phyloP scores from a whole-genome alignment of 2,113 vertebrate species.

The Myrmecobius fasciatus region DNA sequence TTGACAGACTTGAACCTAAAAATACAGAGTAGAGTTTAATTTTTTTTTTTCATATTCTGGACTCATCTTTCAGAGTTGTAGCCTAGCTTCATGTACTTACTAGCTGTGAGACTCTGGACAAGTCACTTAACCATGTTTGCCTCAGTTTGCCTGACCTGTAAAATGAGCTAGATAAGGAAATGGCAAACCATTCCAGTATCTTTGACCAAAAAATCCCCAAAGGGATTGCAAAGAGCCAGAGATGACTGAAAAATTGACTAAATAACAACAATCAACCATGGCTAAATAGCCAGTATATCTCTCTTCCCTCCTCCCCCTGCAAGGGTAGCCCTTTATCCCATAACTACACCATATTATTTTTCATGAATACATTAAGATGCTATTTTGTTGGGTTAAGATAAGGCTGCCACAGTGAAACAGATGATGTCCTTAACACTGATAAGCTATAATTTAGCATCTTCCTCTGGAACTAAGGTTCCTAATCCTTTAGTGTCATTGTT shows the following conservation, averaged over 20 bases:
- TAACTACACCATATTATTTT: background rate
- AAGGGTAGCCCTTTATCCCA: background rate
- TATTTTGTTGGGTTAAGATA: background rate
- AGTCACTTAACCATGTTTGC: too few species aligned
- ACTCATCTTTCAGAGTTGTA: too few species aligned
- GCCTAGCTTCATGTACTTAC: too few species aligned
- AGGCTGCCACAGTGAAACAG: background rate
- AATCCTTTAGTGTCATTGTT: background rate
- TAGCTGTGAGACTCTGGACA: too few species aligned
- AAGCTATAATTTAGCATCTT: background rate
- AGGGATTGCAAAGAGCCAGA: too few species aligned
- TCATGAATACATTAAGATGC: background rate
- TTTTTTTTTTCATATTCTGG: background rate
- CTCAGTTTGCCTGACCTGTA: too few species aligned
- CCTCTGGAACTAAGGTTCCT: background rate
- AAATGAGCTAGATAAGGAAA: too few species aligned
- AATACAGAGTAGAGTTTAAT: background rate
- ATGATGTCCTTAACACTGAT: background rate
- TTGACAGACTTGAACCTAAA: background rate
- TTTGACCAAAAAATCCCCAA: too few species aligned
- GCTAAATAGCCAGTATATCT: background rate
- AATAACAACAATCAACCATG: too few species aligned
- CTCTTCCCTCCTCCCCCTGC: too few species aligned
- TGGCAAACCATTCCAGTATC: too few species aligned
- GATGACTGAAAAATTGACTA: too few species aligned